A percentile compares a stretch with the other conserved stretches of the same genome.
Conservation (phyloP, 2,797 vertebrate genomes). For the Pempheris klunzingeri region DNA sequence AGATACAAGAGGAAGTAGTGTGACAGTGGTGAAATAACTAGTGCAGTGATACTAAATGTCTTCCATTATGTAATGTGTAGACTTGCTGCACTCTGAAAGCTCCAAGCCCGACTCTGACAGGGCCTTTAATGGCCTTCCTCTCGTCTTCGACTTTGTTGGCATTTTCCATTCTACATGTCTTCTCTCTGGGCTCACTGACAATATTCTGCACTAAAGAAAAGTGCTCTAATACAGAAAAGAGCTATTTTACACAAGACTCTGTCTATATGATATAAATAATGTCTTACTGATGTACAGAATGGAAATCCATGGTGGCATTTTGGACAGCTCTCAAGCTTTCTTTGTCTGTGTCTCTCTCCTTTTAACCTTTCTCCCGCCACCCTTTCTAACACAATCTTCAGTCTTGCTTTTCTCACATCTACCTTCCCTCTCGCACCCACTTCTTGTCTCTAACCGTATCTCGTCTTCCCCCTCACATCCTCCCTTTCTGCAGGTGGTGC, state of each 20-base stretch:
- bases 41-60: not conserved
- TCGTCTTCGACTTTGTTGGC: conserved; percentile 36
- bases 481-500: conserved; percentile 90
- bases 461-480: conserved; percentile 47
- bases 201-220: conserved; percentile 38
- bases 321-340: not conserved
- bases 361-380: conserved; percentile 3
- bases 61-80: conserved; percentile 36
- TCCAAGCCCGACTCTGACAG: not conserved
- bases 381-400: conserved; percentile 4
- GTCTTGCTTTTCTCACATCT: conserved; percentile 21
- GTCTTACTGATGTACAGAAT: conserved; percentile 11
- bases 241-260: conserved; percentile 12
- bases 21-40: conserved; percentile 23
- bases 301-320: conserved; percentile 6
- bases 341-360: not conserved
- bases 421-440: not conserved
- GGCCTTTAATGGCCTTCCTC: conserved; percentile 45
- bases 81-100: conserved; percentile 26
- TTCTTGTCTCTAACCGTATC: conserved; percentile 55
- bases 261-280: conserved; percentile 37
- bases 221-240: conserved; percentile 38
- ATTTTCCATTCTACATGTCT: conserved; percentile 38
- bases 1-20: conserved; percentile 5
- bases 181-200: conserved; percentile 36